These are phyloP conservation scores for Caenorhabditis sp. DNA, from an alignment of 2,888 invertebrate species.

Conservation along the genomic window DNA sequence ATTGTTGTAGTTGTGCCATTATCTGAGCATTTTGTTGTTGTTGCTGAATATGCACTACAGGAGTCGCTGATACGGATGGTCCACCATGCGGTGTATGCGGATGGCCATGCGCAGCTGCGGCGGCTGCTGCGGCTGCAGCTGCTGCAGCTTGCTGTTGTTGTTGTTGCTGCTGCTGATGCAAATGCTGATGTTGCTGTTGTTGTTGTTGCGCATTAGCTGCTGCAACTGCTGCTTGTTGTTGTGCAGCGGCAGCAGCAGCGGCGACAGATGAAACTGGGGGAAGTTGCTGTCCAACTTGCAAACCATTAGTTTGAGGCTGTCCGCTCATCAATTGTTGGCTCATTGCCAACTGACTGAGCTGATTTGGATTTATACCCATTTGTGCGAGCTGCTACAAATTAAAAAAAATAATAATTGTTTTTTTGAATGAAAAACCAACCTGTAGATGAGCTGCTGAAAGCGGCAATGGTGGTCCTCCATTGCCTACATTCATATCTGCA, in stretches of 20 bases:
- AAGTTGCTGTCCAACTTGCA: neutral
- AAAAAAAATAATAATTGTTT: neutral
- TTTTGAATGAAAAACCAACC: slow-evolving; percentile 10
- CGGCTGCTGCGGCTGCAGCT: neutral
- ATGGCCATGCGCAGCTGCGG: neutral
- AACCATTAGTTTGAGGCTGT: neutral
- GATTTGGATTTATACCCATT: slow-evolving; percentile 3
- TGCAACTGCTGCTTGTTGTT: neutral
- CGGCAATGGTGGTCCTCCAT: slow-evolving; percentile 13
- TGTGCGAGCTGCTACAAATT: slow-evolving; percentile 9
- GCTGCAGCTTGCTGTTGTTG: neutral
- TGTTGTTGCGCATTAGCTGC: neutral
- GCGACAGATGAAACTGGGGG: neutral
- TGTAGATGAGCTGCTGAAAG: slow-evolving; percentile 23
- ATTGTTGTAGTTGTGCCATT: slow-evolving; percentile 9
- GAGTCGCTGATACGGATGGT: neutral
- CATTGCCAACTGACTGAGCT: neutral
- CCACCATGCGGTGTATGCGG: neutral
- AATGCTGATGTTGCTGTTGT: slow-evolving; percentile 10
- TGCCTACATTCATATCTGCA: slow-evolving; percentile 43
- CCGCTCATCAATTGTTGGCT: neutral
- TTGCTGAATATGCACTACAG: slow-evolving; percentile 3
- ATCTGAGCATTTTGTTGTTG: slow-evolving; percentile 4
- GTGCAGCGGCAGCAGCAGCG: neutral
- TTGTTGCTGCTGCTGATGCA: slow-evolving; percentile 10